A percentile compares a stretch with the other conserved stretches of the same genome.
These are phyloP conservation scores for Tragelaphus oryx DNA, from an alignment of 2,797 vertebrate species.

Conservation along the genomic window DNA sequence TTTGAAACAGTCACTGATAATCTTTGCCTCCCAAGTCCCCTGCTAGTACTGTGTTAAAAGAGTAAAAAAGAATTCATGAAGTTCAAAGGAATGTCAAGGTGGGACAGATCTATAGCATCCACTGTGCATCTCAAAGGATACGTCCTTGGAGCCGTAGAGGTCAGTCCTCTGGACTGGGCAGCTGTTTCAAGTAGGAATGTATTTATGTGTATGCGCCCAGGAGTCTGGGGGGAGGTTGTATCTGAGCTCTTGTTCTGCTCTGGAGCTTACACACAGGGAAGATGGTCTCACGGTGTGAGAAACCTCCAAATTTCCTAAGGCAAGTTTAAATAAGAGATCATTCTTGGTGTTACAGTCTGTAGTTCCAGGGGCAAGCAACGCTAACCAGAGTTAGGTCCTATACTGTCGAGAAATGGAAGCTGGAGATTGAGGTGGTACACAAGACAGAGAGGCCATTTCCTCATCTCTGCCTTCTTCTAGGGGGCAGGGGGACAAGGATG, in stretches of 20 bases:
- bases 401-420: background rate
- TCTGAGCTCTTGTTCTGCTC: background rate
- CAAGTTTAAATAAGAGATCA: background rate
- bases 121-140: background rate
- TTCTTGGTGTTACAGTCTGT: background rate
- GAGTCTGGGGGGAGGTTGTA: background rate
- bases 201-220: background rate
- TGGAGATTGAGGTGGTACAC: background rate
- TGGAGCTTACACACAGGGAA: background rate
- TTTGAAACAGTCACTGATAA: background rate
- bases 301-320: background rate
- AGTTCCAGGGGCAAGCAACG: background rate
- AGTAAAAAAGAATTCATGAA: background rate
- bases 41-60: background rate
- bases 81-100: background rate
- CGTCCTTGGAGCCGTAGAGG: background rate
- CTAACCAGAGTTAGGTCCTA: background rate
- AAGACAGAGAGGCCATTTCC: background rate
- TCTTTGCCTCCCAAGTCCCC: background rate
- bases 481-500: rapidly evolving
- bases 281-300: background rate
- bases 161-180: background rate
- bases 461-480: background rate
- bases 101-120: background rate
- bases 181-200: background rate